Evolutionary conservation across 2,797 vertebrate genomes (phyloP).

Genomic region (Acropternis orthonyx): DNA sequence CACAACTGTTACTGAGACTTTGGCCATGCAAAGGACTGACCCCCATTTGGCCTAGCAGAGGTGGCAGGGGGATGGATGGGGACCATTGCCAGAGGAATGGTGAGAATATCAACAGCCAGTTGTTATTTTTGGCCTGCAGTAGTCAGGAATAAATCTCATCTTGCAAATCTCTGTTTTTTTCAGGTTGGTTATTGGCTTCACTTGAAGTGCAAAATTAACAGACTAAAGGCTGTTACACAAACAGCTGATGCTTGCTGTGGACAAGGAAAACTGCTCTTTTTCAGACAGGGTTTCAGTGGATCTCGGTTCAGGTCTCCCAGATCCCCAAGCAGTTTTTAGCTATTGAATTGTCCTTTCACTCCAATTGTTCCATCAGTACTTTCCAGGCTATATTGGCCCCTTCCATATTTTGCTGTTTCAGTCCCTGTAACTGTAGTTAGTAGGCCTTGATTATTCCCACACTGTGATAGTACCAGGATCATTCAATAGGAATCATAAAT

Average conservation of each 20-base stretch:
- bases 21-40: fast-evolving
- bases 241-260: background rate
- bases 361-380: background rate
- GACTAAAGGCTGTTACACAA: background rate
- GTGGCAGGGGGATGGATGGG: background rate
- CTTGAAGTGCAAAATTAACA: background rate
- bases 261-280: background rate
- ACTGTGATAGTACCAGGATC: background rate
- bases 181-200: background rate
- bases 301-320: background rate
- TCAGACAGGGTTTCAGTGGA: background rate
- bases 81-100: background rate
- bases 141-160: background rate
- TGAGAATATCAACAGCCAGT: background rate
- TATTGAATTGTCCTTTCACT: background rate
- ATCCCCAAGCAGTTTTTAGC: background rate
- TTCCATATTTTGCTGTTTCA: background rate
- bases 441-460: background rate
- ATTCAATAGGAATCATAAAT: background rate
- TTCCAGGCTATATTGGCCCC: background rate
- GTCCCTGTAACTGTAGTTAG: background rate
- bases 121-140: background rate
- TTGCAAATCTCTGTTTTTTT: background rate
- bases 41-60: fast-evolving
- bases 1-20: background rate